Evolutionary conservation across 2,113 vertebrate species (phyloP).

Genomic region (Acanthochromis polyacanthus): DNA sequence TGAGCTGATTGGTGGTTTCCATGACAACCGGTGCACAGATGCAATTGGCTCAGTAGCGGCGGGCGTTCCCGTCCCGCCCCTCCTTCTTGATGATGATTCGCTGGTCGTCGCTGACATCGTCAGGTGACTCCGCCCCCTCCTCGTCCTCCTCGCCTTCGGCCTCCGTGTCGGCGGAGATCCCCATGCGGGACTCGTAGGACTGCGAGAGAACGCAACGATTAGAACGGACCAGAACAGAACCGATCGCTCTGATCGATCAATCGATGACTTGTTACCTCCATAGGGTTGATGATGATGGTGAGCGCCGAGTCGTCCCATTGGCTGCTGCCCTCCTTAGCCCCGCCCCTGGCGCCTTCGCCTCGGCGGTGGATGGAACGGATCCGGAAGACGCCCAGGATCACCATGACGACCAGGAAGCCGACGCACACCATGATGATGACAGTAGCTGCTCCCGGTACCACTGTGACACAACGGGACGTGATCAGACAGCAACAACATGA

Average conservation of each 20-base stretch:
- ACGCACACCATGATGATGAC: conserved; percentile 98
- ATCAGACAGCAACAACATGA: background rate
- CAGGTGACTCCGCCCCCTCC: conserved; percentile 90
- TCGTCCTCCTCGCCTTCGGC: conserved; percentile 87
- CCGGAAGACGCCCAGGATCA: conserved; percentile 94
- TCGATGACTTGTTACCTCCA: conserved; percentile 90
- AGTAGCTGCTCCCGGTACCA: conserved; percentile 95
- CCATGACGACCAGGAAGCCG: conserved; percentile 97
- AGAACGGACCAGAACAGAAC: background rate
- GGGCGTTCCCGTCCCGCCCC: conserved; percentile 80
- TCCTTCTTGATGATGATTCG: conserved; percentile 90
- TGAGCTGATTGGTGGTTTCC: conserved; percentile 74
- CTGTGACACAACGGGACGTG: conserved; percentile 70
- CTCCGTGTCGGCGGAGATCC: conserved; percentile 79
- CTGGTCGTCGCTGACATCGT: conserved; percentile 86
- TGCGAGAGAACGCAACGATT: conserved; percentile 37
- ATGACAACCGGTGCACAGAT: conserved; percentile 70
- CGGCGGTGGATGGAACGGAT: conserved; percentile 95
- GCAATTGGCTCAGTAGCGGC: conserved; percentile 85
- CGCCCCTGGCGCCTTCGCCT: conserved; percentile 74
- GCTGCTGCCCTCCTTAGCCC: conserved; percentile 88
- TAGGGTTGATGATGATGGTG: conserved; percentile 98
- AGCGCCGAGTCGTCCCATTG: conserved; percentile 98
- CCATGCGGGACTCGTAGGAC: conserved; percentile 86
- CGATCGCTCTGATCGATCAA: background rate